Percentiles rank a stretch among this genome's conserved stretches.
phyloP scores from a whole-genome alignment of 2,113 vertebrate genomes.

The Malaclemys terrapin region DNA sequence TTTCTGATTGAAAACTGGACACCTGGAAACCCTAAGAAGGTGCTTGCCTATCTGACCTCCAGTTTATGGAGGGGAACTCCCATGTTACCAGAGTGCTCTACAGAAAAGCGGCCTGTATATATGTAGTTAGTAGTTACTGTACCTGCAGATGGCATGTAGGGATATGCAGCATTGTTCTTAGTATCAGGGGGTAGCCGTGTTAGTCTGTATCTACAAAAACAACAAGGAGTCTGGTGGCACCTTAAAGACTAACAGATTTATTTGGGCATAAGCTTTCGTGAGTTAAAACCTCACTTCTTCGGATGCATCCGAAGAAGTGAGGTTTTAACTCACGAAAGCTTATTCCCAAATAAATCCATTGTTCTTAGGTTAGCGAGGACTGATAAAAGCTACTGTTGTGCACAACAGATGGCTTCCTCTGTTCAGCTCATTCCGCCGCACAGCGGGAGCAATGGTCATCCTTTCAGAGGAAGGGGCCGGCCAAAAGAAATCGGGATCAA shows the following conservation, averaged over 20 bases:
- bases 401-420: background rate
- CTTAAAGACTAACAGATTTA: too few species aligned
- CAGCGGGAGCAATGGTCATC: background rate
- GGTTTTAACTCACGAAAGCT: too few species aligned
- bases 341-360: too few species aligned
- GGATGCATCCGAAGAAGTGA: too few species aligned
- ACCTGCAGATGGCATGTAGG: background rate
- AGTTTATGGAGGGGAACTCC: background rate
- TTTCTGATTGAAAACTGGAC: too few species aligned
- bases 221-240: too few species aligned
- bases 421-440: background rate
- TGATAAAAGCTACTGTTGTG: background rate
- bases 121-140: background rate
- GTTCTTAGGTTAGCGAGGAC: background rate
- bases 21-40: background rate
- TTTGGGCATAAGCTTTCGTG: too few species aligned
- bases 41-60: background rate
- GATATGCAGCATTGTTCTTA: background rate
- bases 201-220: too few species aligned
- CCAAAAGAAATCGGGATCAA: background rate
- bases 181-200: too few species aligned
- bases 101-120: background rate
- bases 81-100: background rate
- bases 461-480: background rate
- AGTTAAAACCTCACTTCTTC: too few species aligned